Conservation (phyloP, 2,113 vertebrate genomes). For the Mionectes macconnelli region DNA sequence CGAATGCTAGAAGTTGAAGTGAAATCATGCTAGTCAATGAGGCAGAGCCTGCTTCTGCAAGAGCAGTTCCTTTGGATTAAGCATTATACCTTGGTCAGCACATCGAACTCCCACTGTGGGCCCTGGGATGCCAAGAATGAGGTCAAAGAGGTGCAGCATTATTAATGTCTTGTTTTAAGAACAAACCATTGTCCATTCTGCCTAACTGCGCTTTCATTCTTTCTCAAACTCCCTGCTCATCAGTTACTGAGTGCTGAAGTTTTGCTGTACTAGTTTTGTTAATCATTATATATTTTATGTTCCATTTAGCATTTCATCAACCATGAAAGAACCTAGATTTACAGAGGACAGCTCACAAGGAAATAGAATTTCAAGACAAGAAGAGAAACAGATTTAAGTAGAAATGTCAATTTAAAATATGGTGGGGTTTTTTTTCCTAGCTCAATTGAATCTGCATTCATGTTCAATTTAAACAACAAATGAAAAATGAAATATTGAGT, state of each 20-base stretch:
- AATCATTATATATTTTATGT: background rate
- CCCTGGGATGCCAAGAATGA: background rate
- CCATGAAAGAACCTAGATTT: background rate
- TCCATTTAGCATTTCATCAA: background rate
- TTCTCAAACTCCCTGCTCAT: background rate
- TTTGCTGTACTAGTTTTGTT: background rate
- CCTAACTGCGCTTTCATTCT: background rate
- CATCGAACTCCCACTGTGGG: background rate
- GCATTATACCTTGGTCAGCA: slow-evolving; percentile 44
- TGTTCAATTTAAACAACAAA: background rate
- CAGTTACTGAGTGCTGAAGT: background rate
- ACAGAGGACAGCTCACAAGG: background rate
- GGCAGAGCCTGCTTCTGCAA: slow-evolving; percentile 20
- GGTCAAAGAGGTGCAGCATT: slow-evolving; percentile 21
- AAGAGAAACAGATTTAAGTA: background rate
- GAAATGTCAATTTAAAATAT: background rate
- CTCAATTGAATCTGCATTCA: background rate
- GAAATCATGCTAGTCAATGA: slow-evolving; percentile 40
- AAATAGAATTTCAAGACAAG: background rate
- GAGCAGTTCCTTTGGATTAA: slow-evolving; percentile 34
- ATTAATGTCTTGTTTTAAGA: slow-evolving; percentile 40
- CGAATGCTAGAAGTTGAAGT: background rate
- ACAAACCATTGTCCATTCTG: background rate
- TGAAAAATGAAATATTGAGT: background rate
- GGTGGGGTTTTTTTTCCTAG: background rate